A percentile compares a stretch with the other conserved stretches of the same genome.
Evolutionary conservation across 53 echinoderm and acorn worm species (phyloP).

Genomic region (Glandiceps talaboti): DNA sequence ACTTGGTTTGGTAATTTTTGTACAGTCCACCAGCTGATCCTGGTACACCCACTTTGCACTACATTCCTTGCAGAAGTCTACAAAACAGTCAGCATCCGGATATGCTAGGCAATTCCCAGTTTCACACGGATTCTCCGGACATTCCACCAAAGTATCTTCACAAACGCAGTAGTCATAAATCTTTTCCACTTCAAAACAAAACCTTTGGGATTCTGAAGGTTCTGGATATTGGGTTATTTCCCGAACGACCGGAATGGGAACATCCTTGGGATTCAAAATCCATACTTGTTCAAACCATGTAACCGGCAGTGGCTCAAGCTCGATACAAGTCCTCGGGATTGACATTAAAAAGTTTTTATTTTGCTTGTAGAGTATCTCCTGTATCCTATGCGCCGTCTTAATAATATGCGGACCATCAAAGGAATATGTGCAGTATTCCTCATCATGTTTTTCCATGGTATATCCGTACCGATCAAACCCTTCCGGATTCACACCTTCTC

Average conservation of each 20-base stretch:
- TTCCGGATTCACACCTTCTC: conserved; percentile 30
- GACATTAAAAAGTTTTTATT: conserved; percentile 57
- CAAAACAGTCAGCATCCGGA: conserved; percentile 59
- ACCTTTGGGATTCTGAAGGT: conserved; percentile 54
- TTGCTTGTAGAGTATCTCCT: conserved; percentile 56
- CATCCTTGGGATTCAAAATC: conserved; percentile 42
- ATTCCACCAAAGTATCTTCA: conserved; percentile 23
- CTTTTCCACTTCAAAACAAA: conserved; percentile 79
- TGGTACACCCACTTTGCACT: conserved; percentile 56
- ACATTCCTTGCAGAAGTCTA: conserved; percentile 63
- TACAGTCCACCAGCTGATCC: conserved; percentile 62
- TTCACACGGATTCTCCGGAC: conserved; percentile 60
- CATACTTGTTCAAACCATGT: conserved; percentile 94
- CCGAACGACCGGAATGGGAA: conserved; percentile 13
- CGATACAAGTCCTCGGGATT: conserved; percentile 51
- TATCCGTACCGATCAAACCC: conserved; percentile 77
- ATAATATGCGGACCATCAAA: conserved; percentile 48
- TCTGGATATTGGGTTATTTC: conserved; percentile 12
- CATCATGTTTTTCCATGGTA: conserved; percentile 21
- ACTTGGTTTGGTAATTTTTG: no score
- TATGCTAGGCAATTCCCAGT: conserved; percentile 28
- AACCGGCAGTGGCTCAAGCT: conserved; percentile 41
- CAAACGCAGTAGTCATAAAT: conserved; percentile 55
- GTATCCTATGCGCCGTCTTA: conserved; percentile 31
- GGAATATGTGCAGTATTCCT: conserved; percentile 46